Conservation (phyloP, 1,140 invertebrate species). For the Drosophila busckii region DNA sequence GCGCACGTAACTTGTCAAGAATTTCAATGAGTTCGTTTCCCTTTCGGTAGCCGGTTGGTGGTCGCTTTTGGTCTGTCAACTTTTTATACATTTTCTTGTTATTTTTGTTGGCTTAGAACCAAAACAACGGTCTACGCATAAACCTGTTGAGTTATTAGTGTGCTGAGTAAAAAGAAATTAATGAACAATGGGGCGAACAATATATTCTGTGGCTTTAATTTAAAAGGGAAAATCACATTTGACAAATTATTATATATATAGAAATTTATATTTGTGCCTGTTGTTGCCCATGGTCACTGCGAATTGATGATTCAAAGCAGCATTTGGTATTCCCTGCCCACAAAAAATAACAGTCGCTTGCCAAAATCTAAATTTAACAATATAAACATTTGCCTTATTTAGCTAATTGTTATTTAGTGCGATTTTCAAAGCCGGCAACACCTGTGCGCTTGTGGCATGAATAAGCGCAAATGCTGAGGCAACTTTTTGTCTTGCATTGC, state of each 20-base stretch:
- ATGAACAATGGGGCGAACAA: conserved; percentile 17
- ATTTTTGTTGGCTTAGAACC: too few species aligned
- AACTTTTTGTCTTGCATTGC: conserved; percentile 24
- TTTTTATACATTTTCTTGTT: too few species aligned
- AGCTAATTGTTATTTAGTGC: conserved; percentile 71
- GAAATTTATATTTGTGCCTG: background rate
- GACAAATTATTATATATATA: background rate
- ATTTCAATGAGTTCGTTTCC: conserved; percentile 77
- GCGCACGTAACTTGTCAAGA: conserved; percentile 56
- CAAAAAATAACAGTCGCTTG: conserved; percentile 49
- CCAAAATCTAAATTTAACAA: conserved; percentile 20
- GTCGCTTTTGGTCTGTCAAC: conserved; percentile 19
- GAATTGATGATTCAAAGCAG: conserved; percentile 26
- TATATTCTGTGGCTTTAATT: background rate
- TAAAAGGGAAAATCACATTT: too few species aligned
- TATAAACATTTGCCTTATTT: conserved; percentile 34
- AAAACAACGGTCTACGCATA: conserved; percentile 21
- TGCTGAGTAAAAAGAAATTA: conserved; percentile 17
- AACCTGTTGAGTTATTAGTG: conserved; percentile 56
- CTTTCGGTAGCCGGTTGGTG: conserved; percentile 57
- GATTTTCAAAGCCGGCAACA: conserved; percentile 43
- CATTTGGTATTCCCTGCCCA: conserved; percentile 39
- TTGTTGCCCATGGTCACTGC: conserved; percentile 20
- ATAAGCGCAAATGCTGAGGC: conserved; percentile 33
- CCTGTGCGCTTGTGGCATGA: conserved; percentile 44